Evolutionary conservation across 2,113 vertebrate genomes (phyloP).

Genomic region (Dasyprocta punctata): DNA sequence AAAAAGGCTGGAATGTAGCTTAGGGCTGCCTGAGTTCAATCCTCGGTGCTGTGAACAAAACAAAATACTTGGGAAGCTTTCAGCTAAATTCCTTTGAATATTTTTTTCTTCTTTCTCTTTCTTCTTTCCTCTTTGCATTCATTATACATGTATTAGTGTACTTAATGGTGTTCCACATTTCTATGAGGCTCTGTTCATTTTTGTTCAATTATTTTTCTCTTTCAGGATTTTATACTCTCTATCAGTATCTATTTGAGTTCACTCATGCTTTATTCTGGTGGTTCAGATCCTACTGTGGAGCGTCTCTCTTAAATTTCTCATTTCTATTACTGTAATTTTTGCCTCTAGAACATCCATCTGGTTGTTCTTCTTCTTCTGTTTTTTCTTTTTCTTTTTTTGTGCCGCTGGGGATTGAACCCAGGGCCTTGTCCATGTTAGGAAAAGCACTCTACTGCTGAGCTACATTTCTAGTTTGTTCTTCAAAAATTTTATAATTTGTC

Average conservation of each 20-base stretch:
- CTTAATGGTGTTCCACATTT: not conserved
- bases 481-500: not conserved
- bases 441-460: not conserved
- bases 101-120: not conserved
- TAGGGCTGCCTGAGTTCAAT: not conserved
- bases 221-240: not conserved
- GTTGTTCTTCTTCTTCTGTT: not conserved
- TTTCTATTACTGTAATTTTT: constrained; percentile 27
- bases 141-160: not conserved
- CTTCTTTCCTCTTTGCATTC: not conserved
- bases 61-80: not conserved
- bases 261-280: not conserved
- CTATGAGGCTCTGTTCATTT: not conserved
- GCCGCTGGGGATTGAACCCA: not conserved
- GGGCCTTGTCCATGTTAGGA: not conserved
- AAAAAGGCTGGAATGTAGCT: not conserved
- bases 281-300: not conserved
- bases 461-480: not conserved
- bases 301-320: not conserved
- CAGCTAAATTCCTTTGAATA: not conserved
- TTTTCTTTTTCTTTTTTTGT: not conserved
- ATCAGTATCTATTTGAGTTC: not conserved
- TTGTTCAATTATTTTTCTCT: not conserved
- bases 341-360: not conserved
- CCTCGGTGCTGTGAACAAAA: not conserved